Percentiles rank a stretch among this genome's conserved stretches.
Evolutionary conservation across 2,888 invertebrate genomes (phyloP).

Genomic region (Drosophila kuntzei): DNA sequence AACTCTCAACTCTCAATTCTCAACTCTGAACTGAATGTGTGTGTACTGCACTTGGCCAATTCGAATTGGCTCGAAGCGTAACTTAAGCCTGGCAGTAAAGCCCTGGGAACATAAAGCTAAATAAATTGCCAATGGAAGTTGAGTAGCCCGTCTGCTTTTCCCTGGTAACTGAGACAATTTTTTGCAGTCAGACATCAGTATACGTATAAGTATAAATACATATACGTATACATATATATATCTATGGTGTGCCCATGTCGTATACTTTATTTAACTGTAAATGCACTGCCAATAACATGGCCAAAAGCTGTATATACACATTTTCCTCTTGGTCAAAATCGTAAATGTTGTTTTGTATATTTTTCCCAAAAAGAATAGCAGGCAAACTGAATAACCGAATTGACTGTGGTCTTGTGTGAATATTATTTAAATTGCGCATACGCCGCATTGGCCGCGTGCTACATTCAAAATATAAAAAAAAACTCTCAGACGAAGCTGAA

Average conservation of each 20-base stretch:
- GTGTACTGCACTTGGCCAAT: constrained; percentile 41
- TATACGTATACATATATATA: constrained; percentile 6
- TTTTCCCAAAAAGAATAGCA: neutral
- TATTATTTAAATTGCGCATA: constrained; percentile 71
- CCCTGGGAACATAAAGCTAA: constrained; percentile 49
- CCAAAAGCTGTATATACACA: constrained; percentile 8
- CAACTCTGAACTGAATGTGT: neutral
- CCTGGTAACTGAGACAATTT: constrained; percentile 56
- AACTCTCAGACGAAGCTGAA: constrained; percentile 32
- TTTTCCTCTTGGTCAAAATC: constrained; percentile 37
- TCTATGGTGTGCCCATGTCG: neutral
- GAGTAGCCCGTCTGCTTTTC: constrained; percentile 22
- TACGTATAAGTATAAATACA: neutral
- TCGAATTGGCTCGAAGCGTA: constrained; percentile 19
- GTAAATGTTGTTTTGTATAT: constrained; percentile 36
- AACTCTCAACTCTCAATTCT: constrained; percentile 7
- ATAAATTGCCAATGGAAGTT: constrained; percentile 70
- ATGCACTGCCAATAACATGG: constrained; percentile 27
- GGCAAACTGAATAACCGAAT: constrained; percentile 21
- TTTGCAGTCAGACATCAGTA: constrained; percentile 38
- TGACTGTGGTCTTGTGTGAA: constrained; percentile 25
- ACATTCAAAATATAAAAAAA: neutral
- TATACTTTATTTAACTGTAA: constrained; percentile 17
- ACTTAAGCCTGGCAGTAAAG: constrained; percentile 35
- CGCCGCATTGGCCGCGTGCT: constrained; percentile 40